Evolutionary conservation across 2,888 invertebrate genomes (phyloP), one percentile per base, ranked within the genome.

Genomic region (Cerceris rybyensis): DNA sequence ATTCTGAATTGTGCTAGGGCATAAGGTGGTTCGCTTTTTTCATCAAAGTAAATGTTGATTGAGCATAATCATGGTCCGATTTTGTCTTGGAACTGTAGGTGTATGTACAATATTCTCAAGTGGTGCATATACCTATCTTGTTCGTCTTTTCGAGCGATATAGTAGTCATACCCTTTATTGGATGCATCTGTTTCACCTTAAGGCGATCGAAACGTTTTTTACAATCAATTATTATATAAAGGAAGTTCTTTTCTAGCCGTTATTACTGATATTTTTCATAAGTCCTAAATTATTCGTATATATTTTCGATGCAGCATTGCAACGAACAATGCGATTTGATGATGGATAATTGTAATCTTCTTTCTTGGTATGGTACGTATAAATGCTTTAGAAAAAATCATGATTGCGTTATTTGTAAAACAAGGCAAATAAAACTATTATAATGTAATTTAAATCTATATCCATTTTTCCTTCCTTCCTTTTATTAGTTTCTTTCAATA

Each of bases 401-500:
- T 78, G 61, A 82, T 82, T 81, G 75, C 84, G 84, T 85, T 85
- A 81, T 84, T 87, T 88, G 88, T 88, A 87, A 85, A 78, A 77
- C 78, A 85, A 74, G 65, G 73, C 72, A 68, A 86, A 87, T 80
- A 86, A 84, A 86, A 74, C 72, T 83, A 83, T 69, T 76, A 79
- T 43, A 39, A 49, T 0, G 39, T 43, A 14, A 11, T 13, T 11
- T 55, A 55, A 17, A 9, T 52, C 52, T 52, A n/a, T 2, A 8
- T 5, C 46, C 8, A 52, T n/a, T 14, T n/a, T 52, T 52, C 14
- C 14, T n/a, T n/a, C 7, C 5, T 52, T 52, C 52, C 52, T 2
- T 11, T 7, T 7, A n/a, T 8, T 11, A 5, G 1, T 4, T 46
- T 46, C 46, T 46, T 46, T 11, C 7, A 43, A 46, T 1, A 46